Percentiles rank a stretch among this genome's conserved stretches.
phyloP scores from a whole-genome alignment of 1,140 invertebrate species.

The Octopus bimaculoides region DNA sequence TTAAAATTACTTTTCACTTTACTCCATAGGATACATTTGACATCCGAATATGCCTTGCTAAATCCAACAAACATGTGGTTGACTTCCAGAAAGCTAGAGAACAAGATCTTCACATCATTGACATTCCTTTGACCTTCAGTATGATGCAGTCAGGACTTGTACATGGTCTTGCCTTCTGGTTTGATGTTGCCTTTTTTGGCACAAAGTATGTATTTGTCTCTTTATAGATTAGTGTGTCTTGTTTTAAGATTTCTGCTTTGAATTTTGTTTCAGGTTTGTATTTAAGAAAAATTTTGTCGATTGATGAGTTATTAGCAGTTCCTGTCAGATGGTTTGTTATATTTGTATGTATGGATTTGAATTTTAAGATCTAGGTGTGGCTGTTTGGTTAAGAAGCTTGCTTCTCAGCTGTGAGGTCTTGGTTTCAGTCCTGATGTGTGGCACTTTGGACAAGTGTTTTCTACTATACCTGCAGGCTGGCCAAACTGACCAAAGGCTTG shows the following conservation, averaged over 20 bases:
- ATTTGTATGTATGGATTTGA: too few species aligned
- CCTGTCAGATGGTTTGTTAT: too few species aligned
- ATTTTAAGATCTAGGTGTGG: too few species aligned
- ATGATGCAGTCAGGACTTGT: slow-evolving; percentile 90
- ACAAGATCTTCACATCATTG: slow-evolving; percentile 91
- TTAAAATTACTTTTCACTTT: slow-evolving; percentile 2
- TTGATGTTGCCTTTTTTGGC: slow-evolving; percentile 98
- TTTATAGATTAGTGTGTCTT: background rate
- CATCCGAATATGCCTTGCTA: slow-evolving; percentile 94
- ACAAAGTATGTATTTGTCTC: slow-evolving; percentile 60
- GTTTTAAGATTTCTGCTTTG: background rate
- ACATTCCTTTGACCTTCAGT: slow-evolving; percentile 93
- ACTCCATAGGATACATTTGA: slow-evolving; percentile 87
- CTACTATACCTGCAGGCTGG: too few species aligned
- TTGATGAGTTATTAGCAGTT: too few species aligned
- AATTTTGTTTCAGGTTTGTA: background rate
- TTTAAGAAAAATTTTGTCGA: background rate
- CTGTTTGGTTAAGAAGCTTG: too few species aligned
- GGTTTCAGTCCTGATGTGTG: too few species aligned
- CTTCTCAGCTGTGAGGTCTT: too few species aligned
- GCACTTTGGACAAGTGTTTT: too few species aligned
- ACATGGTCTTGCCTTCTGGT: slow-evolving; percentile 99
- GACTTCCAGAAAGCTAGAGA: slow-evolving; percentile 93
- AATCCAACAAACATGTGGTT: slow-evolving; percentile 90
- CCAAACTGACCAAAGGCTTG: too few species aligned